Conservation (phyloP, 2,888 invertebrate genomes). For the Lycocerus yunnanus region DNA sequence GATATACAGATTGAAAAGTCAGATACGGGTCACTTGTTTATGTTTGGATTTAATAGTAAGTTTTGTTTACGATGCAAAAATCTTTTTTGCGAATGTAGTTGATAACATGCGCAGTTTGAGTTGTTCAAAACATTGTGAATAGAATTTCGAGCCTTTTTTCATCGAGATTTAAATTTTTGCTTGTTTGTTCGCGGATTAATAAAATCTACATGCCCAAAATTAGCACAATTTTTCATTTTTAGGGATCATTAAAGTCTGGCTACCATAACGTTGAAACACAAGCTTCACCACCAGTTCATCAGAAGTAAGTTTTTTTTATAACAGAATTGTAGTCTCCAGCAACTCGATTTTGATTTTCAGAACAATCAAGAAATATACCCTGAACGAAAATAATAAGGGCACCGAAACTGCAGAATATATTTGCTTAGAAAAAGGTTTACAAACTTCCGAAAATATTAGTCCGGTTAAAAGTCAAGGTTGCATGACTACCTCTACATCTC, state of each 20-base stretch:
- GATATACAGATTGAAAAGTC: not conserved
- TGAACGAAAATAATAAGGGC: not conserved
- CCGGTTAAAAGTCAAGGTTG: not conserved
- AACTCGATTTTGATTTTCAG: not conserved
- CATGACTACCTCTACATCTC: not conserved
- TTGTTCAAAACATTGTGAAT: too few species aligned
- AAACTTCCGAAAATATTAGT: not conserved
- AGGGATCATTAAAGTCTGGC: not conserved
- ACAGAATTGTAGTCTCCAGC: not conserved
- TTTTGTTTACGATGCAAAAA: not conserved
- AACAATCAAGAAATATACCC: not conserved
- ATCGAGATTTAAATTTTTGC: too few species aligned
- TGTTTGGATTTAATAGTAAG: conserved; percentile 9
- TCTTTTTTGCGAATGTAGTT: not conserved
- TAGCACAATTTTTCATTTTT: not conserved
- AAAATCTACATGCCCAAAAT: too few species aligned
- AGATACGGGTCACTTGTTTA: not conserved
- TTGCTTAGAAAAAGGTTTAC: not conserved
- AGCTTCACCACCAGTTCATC: not conserved
- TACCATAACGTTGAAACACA: not conserved
- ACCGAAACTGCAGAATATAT: not conserved
- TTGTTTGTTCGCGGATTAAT: too few species aligned
- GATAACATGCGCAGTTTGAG: too few species aligned
- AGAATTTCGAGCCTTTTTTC: too few species aligned
- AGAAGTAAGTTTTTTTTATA: not conserved